Base-by-base conservation (phyloP, 2,797 vertebrate species). In the Coilia nasus region DNA sequence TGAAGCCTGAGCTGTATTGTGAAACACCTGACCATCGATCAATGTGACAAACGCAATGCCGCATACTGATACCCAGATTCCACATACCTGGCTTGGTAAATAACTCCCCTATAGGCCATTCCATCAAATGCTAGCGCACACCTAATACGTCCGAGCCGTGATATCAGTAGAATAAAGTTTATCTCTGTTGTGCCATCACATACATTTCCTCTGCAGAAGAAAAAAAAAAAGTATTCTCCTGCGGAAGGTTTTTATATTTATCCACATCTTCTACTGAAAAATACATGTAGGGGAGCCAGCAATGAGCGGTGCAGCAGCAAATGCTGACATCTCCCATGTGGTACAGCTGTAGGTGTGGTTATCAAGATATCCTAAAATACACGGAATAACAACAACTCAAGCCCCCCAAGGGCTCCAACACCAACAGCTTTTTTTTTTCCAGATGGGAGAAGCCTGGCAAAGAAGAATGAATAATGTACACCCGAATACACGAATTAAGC, bases 1-100 rank as follows among this genome's bases (percentile, higher is more conserved):
- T 78, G 17, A 78, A 17, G 15, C 35, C 71, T 78, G 71, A 19
- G 71, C 35, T 21, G 6, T 31, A 71, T 71, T 71, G 67, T 71
- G 67, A 71, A 71, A 71, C 71, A 44, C 71, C 71, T 78, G 71
- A 44, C 71, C 71, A 78, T 78, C 71, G 44, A 78, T 78, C 71
- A 78, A 44, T 7, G 71, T 78, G 71, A 78, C 71, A 44, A 41
- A 78, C 41, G 71, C 21, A 78, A 78, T 21, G 67, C 25, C 31
- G 31, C 31, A 19, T 44, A 78, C 71, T 78, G 71, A 78, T 78
- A 41, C 17, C 31, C 10, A 78, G 15, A 78, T 44, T 44, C 71
- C 71, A 78, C 35, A 78, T 21, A 41, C 71, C 71, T 21, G 31
- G 71, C 15, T 10, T 78, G 6, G 71, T 44, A 78, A 44, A 78